Evolutionary conservation across 2,888 invertebrate genomes (phyloP).

Genomic region (Iphiclides podalirius): DNA sequence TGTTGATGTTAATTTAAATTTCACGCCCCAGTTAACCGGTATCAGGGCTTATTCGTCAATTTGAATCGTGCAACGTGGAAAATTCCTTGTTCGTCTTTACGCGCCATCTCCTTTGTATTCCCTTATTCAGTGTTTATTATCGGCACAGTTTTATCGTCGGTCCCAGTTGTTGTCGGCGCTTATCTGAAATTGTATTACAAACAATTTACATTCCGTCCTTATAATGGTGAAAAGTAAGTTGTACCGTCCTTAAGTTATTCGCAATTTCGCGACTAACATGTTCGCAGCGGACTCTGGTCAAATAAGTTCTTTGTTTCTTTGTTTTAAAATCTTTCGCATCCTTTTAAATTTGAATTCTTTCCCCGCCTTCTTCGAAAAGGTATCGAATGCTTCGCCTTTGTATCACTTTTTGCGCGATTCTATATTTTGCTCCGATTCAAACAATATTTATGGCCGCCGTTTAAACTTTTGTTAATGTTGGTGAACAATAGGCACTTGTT

Average conservation of each 20-base stretch:
- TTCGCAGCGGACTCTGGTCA: constrained; percentile 44
- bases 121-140: constrained; percentile 35
- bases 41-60: constrained; percentile 63
- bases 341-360: constrained; percentile 76
- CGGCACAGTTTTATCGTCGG: constrained; percentile 28
- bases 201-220: constrained; percentile 22
- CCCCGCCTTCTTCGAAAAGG: constrained; percentile 75
- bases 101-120: constrained; percentile 39
- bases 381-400: constrained; percentile 77
- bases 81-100: constrained; percentile 35
- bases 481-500: constrained; percentile 27
- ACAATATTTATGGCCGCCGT: constrained; percentile 64
- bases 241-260: constrained; percentile 31
- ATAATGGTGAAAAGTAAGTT: constrained; percentile 22
- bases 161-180: constrained; percentile 25
- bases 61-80: constrained; percentile 37
- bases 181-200: constrained; percentile 25
- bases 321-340: constrained; percentile 62
- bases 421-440: constrained; percentile 59
- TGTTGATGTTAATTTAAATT: constrained; percentile 72
- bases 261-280: constrained; percentile 41
- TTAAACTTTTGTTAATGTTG: constrained; percentile 45
- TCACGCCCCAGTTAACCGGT: constrained; percentile 59
- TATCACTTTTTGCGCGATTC: constrained; percentile 74
- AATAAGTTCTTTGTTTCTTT: constrained; percentile 59